Conservation (phyloP, 2,113 vertebrate genomes). For the Acanthisitta chloris region DNA sequence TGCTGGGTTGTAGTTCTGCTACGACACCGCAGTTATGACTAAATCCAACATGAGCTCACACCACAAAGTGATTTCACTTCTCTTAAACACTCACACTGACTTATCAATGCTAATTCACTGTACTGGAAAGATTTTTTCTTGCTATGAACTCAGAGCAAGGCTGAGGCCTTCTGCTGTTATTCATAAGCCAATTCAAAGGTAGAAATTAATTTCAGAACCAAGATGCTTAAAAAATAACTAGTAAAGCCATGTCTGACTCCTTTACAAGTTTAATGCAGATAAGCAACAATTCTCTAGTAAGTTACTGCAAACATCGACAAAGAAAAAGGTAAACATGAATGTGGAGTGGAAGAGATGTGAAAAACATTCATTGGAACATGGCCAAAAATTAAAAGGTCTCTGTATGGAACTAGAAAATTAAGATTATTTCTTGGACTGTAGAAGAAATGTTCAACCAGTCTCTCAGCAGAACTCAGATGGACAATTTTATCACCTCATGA, state of each 20-base stretch:
- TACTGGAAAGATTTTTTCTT: not conserved
- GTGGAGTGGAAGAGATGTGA: not conserved
- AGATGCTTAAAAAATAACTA: not conserved
- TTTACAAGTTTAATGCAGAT: not conserved
- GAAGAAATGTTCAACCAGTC: not conserved
- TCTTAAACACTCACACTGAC: not conserved
- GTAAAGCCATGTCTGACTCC: not conserved
- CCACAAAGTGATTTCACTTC: not conserved
- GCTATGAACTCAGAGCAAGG: not conserved
- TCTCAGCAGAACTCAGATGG: not conserved
- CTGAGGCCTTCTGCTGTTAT: not conserved
- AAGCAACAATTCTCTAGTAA: not conserved
- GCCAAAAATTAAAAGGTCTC: not conserved
- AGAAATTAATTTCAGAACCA: not conserved
- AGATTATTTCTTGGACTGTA: not conserved
- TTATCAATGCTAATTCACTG: not conserved
- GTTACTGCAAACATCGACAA: not conserved
- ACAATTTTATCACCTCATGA: not conserved
- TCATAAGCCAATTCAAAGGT: not conserved
- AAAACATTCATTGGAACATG: not conserved
- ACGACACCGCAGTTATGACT: not conserved
- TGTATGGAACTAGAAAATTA: not conserved
- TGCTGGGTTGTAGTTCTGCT: not conserved
- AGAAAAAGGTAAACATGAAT: not conserved
- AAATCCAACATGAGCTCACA: not conserved